These are phyloP conservation scores for Cataglyphis rosenhaueri DNA, from an alignment of 2,888 invertebrate genomes.

Conservation along the genomic window DNA sequence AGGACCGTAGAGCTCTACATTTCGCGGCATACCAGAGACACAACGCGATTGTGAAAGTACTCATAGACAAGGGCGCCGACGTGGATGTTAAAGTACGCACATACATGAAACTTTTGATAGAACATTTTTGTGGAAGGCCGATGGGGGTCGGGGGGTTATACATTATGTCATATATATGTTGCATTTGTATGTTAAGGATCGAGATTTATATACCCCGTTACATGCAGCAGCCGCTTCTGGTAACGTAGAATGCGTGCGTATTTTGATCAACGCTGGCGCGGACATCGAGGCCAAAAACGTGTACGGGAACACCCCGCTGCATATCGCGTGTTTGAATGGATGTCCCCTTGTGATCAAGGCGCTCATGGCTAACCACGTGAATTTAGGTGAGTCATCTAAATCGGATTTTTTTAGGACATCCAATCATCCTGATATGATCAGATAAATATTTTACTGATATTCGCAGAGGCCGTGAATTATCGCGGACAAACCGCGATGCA, in stretches of 20 bases:
- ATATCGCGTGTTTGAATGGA: slow-evolving; percentile 88
- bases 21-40: slow-evolving; percentile 89
- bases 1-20: slow-evolving; percentile 88
- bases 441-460: background rate
- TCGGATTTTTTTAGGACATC: background rate
- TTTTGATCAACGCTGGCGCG: slow-evolving; percentile 86
- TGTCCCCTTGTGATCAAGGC: slow-evolving; percentile 87
- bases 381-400: slow-evolving; percentile 81
- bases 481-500: slow-evolving; percentile 88
- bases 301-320: slow-evolving; percentile 88
- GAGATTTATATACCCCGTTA: slow-evolving; percentile 87
- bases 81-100: slow-evolving; percentile 85
- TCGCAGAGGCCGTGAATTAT: slow-evolving; percentile 86
- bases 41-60: slow-evolving; percentile 84
- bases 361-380: slow-evolving; percentile 86
- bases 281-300: slow-evolving; percentile 87
- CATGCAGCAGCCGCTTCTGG: slow-evolving; percentile 88
- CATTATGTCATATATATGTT: background rate
- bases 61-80: slow-evolving; percentile 85
- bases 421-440: background rate
- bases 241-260: slow-evolving; percentile 83
- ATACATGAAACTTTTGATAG: background rate
- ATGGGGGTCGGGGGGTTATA: background rate
- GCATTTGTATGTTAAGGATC: slow-evolving; percentile 69
- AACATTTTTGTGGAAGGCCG: background rate